Base-by-base conservation (phyloP, 2,113 vertebrate genomes). In the Onychostoma macrolepis region DNA sequence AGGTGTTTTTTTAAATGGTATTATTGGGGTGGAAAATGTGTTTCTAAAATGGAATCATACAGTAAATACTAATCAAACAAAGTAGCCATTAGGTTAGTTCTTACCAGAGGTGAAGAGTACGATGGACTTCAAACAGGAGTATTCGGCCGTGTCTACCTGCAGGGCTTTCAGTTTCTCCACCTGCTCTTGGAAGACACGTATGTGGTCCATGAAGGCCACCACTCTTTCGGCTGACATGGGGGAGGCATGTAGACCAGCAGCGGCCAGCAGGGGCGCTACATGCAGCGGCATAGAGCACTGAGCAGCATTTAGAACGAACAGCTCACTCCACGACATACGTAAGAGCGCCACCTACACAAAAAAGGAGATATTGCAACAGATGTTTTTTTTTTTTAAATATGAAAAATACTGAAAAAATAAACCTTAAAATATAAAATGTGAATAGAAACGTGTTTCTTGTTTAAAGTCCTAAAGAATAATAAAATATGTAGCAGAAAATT, bases 201-300 rank as follows among this genome's bases (percentile, higher is more conserved):
- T 96, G 94, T 97, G 96, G 93, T 97, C 96, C 96, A 97, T 96
- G 94, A 96, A 96, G 87, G 96, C 96, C 90, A 96, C 96, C 38
- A 96, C 96, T 0, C 96, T 93, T 87, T 97, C 96, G 0, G 96
- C 95, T 0, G 95, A 95, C 96, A 96, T 95, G 80, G 96, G 96
- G 0, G 96, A 95, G 10, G 96, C 96, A 30, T 96, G 96, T 50
- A 97, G 94, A 80, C 96, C 96, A 0, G 96, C 96, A 0, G 96
- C 96, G 0, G 96, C 96, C 92, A 97, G 50, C 86, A 97, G 91
- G 0, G 96, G 96, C 0, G 96, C 96, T 43, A 96, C 96, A 0
- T 96, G 96, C 0, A 97, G 90, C 0, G 96, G 96, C 95, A 97
- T 93, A 63, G 96, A 96, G 88, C 96, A 95, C 94, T 96, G 96